Evolutionary conservation across 2,888 invertebrate species (phyloP), one percentile per base, ranked within the genome.

Genomic region (Drosophila prostipennis): DNA sequence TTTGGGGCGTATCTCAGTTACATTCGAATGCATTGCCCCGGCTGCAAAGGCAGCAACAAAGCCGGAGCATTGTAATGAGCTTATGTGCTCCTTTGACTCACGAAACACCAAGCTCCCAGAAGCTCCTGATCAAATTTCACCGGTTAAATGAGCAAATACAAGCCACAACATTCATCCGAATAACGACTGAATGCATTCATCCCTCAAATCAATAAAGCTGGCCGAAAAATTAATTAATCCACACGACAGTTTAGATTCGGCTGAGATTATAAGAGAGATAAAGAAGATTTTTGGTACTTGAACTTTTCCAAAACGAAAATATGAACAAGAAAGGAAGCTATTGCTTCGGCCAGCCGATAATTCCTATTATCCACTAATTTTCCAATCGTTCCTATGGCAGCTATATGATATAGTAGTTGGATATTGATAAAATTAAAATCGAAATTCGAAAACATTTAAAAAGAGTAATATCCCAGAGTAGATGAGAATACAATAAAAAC

Each of bases 1-100:
- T 55, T 55, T 53, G 53, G 73, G 71, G 68, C 78, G 58, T 68
- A 74, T 69, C 79, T 64, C 64, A 45, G 46, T 58, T 79, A 70
- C 72, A 81, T 72, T 72, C 54, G 57, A 77, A 67, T 72, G 67
- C 69, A 58, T 69, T 52, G 42, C 56, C 46, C 40, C 48, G 43
- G 53, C 5, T 23, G 23, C 49, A 52, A 46, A 37, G 49, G 29
- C 57, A 48, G 40, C 29, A 45, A 40, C 48, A 72, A 57, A 39
- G 23, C 49, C 11, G n/a, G 11, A 19, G 40, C 36, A 58, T 51
- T 58, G 56, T 74, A 59, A 60, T 76, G 56, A 65, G 57, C 59
- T 60, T 56, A 13, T 65, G 43, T 68, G 34, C 46, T 34, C 34
- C 53, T 39, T 42, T 56, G 65, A 39, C 37, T n/a, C 29, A 23